Conservation (phyloP, 2,797 vertebrate genomes). For the Etheostoma perlongum region DNA sequence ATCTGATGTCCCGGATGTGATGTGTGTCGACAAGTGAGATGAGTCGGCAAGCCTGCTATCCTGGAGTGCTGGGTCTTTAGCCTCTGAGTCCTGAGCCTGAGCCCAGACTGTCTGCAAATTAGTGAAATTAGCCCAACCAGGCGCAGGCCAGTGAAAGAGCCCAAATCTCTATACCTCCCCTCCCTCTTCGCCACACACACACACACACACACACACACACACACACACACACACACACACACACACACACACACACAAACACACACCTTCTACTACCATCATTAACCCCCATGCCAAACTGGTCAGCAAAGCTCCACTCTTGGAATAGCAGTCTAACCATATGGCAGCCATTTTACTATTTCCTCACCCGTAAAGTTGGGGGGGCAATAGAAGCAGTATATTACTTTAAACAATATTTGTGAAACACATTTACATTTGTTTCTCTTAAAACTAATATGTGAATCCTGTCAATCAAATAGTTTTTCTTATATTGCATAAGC, state of each 20-base stretch:
- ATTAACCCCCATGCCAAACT: conserved; percentile 63
- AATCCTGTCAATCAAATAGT: neutral
- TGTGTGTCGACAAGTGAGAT: conserved; percentile 47
- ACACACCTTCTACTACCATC: conserved; percentile 25
- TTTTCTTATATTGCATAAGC: neutral
- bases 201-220: conserved; percentile 30
- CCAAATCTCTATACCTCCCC: conserved; percentile 49
- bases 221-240: conserved; percentile 29
- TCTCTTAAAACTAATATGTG: neutral
- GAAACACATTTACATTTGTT: neutral
- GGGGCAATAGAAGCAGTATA: neutral
- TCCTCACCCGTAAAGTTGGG: conserved; percentile 63
- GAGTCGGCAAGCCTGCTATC: conserved; percentile 45
- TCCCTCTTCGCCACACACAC: conserved; percentile 11
- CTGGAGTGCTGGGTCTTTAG: conserved; percentile 63
- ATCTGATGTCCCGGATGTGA: conserved; percentile 47
- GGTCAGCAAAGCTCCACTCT: conserved; percentile 59
- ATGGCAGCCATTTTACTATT: conserved; percentile 80
- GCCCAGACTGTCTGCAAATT: conserved; percentile 86
- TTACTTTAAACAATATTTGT: neutral
- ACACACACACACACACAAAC: conserved; percentile 34
- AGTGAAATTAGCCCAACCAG: conserved; percentile 84
- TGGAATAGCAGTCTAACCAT: conserved; percentile 72
- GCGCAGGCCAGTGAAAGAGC: conserved; percentile 76
- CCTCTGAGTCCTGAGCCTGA: conserved; percentile 76